These are phyloP conservation scores for Nothobranchius furzeri DNA, from an alignment of 2,113 vertebrate species.

Conservation along the genomic window DNA sequence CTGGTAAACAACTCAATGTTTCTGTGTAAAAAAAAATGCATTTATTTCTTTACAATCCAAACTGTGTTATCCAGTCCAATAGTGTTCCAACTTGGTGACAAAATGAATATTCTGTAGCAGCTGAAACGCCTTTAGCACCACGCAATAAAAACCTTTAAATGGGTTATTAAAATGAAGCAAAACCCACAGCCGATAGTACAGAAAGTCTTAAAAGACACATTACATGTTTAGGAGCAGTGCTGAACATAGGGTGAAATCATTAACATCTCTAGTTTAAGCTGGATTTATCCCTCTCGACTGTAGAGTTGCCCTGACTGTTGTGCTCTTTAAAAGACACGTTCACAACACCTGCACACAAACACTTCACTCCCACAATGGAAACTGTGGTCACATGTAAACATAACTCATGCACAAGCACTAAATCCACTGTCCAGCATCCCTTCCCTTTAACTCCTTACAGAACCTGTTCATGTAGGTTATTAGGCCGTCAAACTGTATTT, in stretches of 20 bases:
- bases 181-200: neutral
- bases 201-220: constrained; percentile 1
- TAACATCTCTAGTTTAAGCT: constrained; percentile 5
- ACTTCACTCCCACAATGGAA: constrained; percentile 1
- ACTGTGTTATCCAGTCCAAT: too few relatives aligned
- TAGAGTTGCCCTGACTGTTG: neutral
- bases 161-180: constrained; percentile 5
- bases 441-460: neutral
- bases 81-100: too few relatives aligned
- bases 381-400: constrained; percentile 1
- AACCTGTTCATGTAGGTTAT: constrained; percentile 10
- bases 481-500: constrained; percentile 22
- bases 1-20: too few relatives aligned
- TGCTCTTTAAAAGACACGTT: constrained; percentile 1
- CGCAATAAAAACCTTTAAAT: neutral
- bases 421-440: neutral
- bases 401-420: neutral
- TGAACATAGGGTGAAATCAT: constrained; percentile 1
- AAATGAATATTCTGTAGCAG: too few relatives aligned
- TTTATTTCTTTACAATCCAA: too few relatives aligned
- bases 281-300: constrained; percentile 1
- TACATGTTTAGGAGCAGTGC: constrained; percentile 8
- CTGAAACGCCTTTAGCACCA: too few relatives aligned
- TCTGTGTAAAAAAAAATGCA: too few relatives aligned
- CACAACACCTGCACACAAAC: constrained; percentile 5